A percentile compares a stretch with the other conserved stretches of the same genome.
These are phyloP conservation scores for Ctena decussata DNA, from an alignment of 2,888 invertebrate genomes.

Conservation along the genomic window DNA sequence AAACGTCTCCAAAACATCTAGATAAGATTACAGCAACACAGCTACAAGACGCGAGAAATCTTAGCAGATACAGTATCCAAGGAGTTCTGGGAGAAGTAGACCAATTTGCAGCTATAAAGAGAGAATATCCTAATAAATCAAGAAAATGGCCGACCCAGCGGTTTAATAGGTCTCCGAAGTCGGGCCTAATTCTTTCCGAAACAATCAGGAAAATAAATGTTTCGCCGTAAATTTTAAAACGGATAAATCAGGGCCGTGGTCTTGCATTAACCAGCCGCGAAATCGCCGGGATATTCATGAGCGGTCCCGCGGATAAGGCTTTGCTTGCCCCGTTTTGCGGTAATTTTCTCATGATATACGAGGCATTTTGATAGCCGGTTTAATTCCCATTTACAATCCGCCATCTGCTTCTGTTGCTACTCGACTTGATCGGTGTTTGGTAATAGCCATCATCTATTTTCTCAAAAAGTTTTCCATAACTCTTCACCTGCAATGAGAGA, in stretches of 20 bases:
- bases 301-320: neutral
- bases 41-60: neutral
- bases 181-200: slow-evolving; percentile 54
- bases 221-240: slow-evolving; percentile 62
- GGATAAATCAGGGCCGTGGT: slow-evolving; percentile 57
- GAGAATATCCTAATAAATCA: slow-evolving; percentile 60
- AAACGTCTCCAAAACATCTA: neutral
- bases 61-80: neutral
- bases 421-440: neutral
- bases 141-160: slow-evolving; percentile 57
- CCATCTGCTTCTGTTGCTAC: slow-evolving; percentile 35
- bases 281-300: neutral
- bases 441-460: neutral
- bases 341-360: slow-evolving; percentile 55
- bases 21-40: neutral
- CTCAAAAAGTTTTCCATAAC: slow-evolving; percentile 3
- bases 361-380: slow-evolving; percentile 45
- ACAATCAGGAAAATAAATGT: slow-evolving; percentile 68
- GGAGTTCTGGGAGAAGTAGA: neutral
- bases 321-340: neutral
- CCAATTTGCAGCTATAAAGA: slow-evolving; percentile 49
- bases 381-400: slow-evolving; percentile 42
- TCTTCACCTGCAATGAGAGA: neutral
- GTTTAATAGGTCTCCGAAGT: slow-evolving; percentile 59
- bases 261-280: neutral